Evolutionary conservation across 2,888 invertebrate genomes (phyloP), one percentile per base, ranked within the genome.

Genomic region (Ectemnius lituratus): DNA sequence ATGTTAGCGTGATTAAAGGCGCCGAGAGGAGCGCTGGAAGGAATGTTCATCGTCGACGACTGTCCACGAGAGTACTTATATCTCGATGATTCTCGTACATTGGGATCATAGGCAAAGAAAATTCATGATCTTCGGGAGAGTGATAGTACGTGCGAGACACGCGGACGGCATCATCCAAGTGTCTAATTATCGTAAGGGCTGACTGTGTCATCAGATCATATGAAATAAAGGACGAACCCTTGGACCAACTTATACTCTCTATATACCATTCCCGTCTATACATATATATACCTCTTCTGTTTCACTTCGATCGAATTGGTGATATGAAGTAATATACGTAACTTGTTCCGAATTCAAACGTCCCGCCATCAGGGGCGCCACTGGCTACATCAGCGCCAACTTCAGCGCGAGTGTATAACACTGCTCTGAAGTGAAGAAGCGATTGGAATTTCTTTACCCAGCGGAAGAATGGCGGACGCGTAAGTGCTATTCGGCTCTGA

Each of bases 401-500:
- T 77, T 70, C 72, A 64, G 27, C 5, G 8, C 16, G 11, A 52
- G 62, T 62, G 2, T 6, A 28, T 20, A 47, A 27, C 2, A 52
- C 37, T 37, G 23, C 18, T 73, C 58, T 70, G 67, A 70, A 65
- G 56, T 67, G 56, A n/a, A 5, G 64, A 6, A 56, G 28, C 62
- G 23, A 62, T 64, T 49, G 45, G 49, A 67, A 72, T 58, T 86
- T 80, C 80, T 85, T 84, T 86, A 77, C 75, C 65, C 20, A 67
- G 58, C 74, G 81, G 66, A 83, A 87, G 76, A 78, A 89, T 89
- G 89, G 87, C 87, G 76, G 89, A 88, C 77, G 81, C 79, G 89
- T 89, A 85, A 89, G 89, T 89, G 81, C 59, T 74, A 67, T 69
- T 69, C 18, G 5, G 67, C 5, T 59, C 73, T 75, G 6, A n/a